Evolutionary conservation across 1,140 invertebrate genomes (phyloP).

Genomic region (Pentalonia nigronervosa): DNA sequence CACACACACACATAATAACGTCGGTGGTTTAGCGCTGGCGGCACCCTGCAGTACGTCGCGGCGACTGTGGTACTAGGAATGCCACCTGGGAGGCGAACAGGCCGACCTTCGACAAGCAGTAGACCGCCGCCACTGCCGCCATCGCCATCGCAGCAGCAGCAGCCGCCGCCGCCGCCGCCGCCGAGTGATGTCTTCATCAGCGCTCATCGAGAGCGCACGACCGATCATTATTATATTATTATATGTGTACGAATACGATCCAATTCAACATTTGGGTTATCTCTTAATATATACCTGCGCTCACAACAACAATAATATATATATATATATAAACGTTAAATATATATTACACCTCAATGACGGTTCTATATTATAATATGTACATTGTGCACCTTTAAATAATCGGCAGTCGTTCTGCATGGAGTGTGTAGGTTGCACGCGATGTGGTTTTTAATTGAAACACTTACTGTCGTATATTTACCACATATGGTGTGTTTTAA

Average conservation of each 20-base stretch:
- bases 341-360: neutral
- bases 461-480: neutral
- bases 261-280: slow-evolving; percentile 17
- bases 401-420: neutral
- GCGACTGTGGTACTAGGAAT: slow-evolving; percentile 32
- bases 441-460: slow-evolving; percentile 17
- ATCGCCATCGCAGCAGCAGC: neutral
- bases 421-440: neutral
- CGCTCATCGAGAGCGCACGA: slow-evolving; percentile 7
- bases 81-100: slow-evolving; percentile 56
- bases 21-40: slow-evolving; percentile 54
- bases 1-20: slow-evolving; percentile 2
- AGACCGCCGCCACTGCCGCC: neutral
- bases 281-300: neutral
- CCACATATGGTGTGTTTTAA: neutral
- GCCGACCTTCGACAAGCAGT: slow-evolving; percentile 49
- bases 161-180: slow-evolving; percentile 39
- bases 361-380: neutral
- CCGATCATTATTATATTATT: slow-evolving; percentile 49
- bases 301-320: neutral
- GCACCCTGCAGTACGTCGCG: slow-evolving; percentile 33
- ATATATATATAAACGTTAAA: slow-evolving; percentile 7
- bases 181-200: slow-evolving; percentile 56
- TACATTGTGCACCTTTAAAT: neutral
- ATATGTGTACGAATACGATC: neutral